Conservation (phyloP, 2,797 vertebrate species). For the Pseudomugil tenellus region DNA sequence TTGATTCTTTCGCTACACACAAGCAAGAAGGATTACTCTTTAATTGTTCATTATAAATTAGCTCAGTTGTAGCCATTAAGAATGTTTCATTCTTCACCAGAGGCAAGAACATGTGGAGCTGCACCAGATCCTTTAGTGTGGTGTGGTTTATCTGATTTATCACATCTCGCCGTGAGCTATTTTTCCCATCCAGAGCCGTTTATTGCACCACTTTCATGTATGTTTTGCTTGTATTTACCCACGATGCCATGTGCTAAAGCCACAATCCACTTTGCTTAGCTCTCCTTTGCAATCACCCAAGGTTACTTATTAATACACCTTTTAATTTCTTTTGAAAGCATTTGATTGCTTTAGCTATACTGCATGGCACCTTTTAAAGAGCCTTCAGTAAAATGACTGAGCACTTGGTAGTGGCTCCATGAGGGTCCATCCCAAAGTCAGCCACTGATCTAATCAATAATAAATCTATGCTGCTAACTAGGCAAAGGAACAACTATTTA, state of each 20-base stretch:
- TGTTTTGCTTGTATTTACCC: too few relatives aligned
- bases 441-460: not conserved
- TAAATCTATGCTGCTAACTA: not conserved
- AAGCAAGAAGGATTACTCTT: too few relatives aligned
- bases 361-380: not conserved
- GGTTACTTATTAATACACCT: not conserved
- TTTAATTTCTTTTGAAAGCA: not conserved
- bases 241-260: too few relatives aligned
- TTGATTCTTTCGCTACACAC: not conserved
- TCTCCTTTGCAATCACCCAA: not conserved
- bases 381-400: not conserved
- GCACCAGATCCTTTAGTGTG: too few relatives aligned
- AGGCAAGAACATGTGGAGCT: too few relatives aligned
- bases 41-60: too few relatives aligned
- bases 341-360: not conserved
- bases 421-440: not conserved
- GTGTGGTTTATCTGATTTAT: too few relatives aligned
- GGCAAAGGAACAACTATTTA: not conserved
- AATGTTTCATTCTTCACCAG: too few relatives aligned
- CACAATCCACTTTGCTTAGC: not conserved
- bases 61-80: too few relatives aligned
- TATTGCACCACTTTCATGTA: too few relatives aligned
- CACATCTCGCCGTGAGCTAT: too few relatives aligned
- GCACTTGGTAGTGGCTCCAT: not conserved
- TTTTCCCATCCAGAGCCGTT: too few relatives aligned